Evolutionary conservation across 2,888 invertebrate species (phyloP).

Genomic region (Portevinia maculata): DNA sequence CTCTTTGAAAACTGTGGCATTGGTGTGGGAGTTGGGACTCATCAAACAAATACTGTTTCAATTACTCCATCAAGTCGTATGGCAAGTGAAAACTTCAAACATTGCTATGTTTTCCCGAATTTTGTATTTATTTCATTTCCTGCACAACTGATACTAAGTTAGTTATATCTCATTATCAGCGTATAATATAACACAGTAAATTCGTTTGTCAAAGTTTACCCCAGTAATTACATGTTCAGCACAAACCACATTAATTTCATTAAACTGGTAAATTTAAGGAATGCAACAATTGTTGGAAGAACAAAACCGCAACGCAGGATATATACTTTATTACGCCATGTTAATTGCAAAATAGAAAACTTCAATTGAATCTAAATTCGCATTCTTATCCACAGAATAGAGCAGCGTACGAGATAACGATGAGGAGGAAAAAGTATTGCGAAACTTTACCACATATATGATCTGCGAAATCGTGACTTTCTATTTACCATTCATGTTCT

Average conservation of each 20-base stretch:
- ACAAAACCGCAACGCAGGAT: conserved; percentile 55
- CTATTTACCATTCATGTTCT: conserved; percentile 63
- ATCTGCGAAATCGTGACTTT: conserved; percentile 69
- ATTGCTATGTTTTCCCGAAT: too few species aligned
- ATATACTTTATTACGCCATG: conserved; percentile 64
- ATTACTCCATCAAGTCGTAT: too few species aligned
- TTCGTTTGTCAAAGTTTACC: neutral
- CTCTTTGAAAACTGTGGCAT: too few species aligned
- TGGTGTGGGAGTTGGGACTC: too few species aligned
- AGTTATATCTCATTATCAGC: too few species aligned
- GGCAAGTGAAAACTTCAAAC: too few species aligned
- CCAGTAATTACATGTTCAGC: conserved; percentile 40
- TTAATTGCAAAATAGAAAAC: conserved; percentile 68
- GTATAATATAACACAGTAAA: too few species aligned
- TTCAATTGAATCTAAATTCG: conserved; percentile 55
- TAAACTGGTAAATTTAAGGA: conserved; percentile 56
- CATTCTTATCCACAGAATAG: neutral
- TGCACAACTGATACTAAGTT: too few species aligned
- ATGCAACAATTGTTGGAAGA: conserved; percentile 64
- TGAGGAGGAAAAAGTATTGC: conserved; percentile 46
- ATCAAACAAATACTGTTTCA: too few species aligned
- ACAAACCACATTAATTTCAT: conserved; percentile 53
- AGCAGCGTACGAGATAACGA: conserved; percentile 6
- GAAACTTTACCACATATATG: conserved; percentile 70
- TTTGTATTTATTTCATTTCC: too few species aligned